Evolutionary conservation across 2,888 invertebrate genomes (phyloP).

Genomic region (Phengaris arion): DNA sequence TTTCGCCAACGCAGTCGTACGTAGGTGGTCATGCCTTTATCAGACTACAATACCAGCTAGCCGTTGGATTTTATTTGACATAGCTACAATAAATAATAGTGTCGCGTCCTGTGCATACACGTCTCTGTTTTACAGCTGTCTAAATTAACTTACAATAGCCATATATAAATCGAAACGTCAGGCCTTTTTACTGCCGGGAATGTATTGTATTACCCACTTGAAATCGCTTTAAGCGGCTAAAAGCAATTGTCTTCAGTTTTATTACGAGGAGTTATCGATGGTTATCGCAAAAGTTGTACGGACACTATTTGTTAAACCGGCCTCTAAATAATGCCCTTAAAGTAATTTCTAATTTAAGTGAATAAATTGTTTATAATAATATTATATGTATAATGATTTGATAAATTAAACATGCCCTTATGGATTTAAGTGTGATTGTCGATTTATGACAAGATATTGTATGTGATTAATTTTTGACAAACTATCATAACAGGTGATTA

Average conservation of each 20-base stretch:
- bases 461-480: constrained; percentile 4
- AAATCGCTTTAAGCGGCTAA: neutral
- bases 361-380: no score
- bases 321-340: neutral
- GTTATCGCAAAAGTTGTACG: neutral
- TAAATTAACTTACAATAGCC: constrained; percentile 19
- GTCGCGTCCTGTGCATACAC: constrained; percentile 38
- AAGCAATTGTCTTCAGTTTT: constrained; percentile 11
- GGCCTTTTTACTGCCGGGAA: neutral
- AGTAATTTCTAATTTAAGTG: neutral
- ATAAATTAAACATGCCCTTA: neutral
- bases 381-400: neutral
- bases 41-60: constrained; percentile 43
- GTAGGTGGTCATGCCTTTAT: constrained; percentile 73
- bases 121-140: neutral
- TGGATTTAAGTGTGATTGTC: neutral
- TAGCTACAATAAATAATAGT: constrained; percentile 62
- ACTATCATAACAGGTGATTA: neutral
- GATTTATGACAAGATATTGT: neutral
- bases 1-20: constrained; percentile 58
- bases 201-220: neutral
- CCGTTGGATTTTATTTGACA: constrained; percentile 61
- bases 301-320: neutral
- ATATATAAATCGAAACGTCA: constrained; percentile 12
- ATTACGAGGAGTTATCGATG: neutral